Conservation (phyloP, 2,113 vertebrate genomes). For the Oncorhynchus mykiss region DNA sequence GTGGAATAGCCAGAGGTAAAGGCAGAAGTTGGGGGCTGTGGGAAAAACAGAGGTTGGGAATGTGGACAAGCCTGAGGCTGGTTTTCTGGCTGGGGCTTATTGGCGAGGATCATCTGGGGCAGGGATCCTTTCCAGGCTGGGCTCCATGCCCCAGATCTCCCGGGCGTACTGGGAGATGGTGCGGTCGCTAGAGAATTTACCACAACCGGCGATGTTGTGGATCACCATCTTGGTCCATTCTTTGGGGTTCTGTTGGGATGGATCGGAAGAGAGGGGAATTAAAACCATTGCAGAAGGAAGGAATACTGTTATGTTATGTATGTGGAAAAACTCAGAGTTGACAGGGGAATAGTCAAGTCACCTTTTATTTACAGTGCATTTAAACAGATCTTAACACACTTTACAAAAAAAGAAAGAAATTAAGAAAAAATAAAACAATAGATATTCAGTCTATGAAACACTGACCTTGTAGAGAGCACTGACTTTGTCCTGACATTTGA, state of each 20-base stretch:
- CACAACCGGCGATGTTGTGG: constrained; percentile 85
- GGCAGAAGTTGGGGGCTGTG: neutral
- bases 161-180: constrained; percentile 87
- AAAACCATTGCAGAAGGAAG: neutral
- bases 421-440: no score
- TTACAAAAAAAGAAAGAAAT: no score
- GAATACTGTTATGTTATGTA: no score
- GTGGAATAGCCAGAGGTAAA: neutral
- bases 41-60: neutral
- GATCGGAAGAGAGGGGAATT: neutral
- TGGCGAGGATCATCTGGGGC: constrained; percentile 71
- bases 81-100: neutral
- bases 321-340: no score
- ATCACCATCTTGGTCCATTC: constrained; percentile 93
- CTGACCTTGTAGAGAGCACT: constrained; percentile 85
- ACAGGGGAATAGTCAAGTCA: no score
- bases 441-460: neutral
- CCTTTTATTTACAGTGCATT: no score
- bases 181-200: constrained; percentile 92
- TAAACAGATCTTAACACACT: neutral
- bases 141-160: constrained; percentile 90
- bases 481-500: constrained; percentile 87
- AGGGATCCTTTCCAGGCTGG: constrained; percentile 77
- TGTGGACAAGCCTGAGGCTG: neutral
- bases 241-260: constrained; percentile 77